Conservation (phyloP, 2,797 vertebrate species). For the Aphelocoma californica region DNA sequence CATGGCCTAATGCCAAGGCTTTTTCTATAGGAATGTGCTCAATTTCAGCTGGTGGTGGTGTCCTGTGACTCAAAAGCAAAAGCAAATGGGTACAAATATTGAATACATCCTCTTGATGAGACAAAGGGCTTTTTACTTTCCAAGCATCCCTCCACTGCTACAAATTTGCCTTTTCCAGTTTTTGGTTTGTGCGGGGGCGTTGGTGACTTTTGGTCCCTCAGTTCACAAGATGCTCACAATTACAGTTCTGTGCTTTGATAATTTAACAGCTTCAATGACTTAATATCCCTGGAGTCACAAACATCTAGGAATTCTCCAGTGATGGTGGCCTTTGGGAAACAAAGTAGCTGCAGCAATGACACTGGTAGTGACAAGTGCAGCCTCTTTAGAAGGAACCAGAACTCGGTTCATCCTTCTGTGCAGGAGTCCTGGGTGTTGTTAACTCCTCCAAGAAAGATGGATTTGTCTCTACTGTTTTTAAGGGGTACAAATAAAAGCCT, state of each 20-base stretch:
- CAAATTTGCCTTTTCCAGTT: not conserved
- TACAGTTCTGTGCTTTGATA: not conserved
- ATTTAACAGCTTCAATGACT: not conserved
- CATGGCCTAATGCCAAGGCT: not conserved
- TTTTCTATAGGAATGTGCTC: conserved; percentile 20
- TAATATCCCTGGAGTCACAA: not conserved
- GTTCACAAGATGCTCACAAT: not conserved
- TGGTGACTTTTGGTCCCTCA: not conserved
- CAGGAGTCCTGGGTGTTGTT: not conserved
- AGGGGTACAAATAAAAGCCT: not conserved
- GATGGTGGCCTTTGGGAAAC: not conserved
- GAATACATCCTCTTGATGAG: not conserved
- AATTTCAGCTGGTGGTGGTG: not conserved
- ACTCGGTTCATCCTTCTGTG: not conserved
- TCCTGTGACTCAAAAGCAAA: not conserved
- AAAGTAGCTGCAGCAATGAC: not conserved
- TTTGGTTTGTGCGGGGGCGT: not conserved
- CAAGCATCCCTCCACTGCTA: not conserved
- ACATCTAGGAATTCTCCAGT: not conserved
- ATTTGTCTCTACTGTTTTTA: not conserved
- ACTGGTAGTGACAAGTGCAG: not conserved
- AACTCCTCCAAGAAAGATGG: not conserved
- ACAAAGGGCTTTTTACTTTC: not conserved
- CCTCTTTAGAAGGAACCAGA: not conserved
- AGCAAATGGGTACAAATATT: not conserved